Evolutionary conservation across 2,113 vertebrate genomes (phyloP).

Genomic region (Ardeotis arabs): DNA sequence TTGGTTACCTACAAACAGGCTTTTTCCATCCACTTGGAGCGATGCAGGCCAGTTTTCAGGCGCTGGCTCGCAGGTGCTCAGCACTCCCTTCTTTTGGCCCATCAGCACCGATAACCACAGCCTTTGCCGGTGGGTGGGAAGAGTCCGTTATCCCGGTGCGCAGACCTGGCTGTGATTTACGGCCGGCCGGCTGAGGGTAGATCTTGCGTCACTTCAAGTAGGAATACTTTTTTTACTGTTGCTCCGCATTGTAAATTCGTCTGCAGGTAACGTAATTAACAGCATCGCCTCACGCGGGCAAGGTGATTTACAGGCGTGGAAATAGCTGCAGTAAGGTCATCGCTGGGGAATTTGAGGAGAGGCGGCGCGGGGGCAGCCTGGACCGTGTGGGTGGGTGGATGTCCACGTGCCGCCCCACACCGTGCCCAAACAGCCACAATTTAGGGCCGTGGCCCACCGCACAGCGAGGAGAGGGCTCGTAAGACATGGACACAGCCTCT

Average conservation of each 20-base stretch:
- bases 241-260: conserved; percentile 19
- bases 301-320: background rate
- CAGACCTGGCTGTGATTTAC: background rate
- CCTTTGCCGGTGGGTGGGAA: background rate
- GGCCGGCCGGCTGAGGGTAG: background rate
- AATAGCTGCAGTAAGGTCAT: background rate
- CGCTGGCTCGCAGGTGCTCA: background rate
- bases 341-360: background rate
- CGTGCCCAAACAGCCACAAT: background rate
- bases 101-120: background rate
- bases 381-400: background rate
- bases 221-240: background rate
- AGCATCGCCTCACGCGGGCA: background rate
- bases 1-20: background rate
- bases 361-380: accelerated
- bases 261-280: background rate
- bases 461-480: background rate
- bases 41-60: background rate
- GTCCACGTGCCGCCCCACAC: accelerated
- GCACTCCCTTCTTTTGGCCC: background rate
- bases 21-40: background rate
- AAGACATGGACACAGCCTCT: background rate
- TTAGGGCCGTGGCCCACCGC: background rate
- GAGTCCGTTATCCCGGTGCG: background rate
- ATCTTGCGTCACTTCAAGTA: background rate